A percentile compares a stretch with the other conserved stretches of the same genome.
These are phyloP conservation scores for Zophobas atratus DNA, from an alignment of 1,140 invertebrate species.

Conservation along the genomic window DNA sequence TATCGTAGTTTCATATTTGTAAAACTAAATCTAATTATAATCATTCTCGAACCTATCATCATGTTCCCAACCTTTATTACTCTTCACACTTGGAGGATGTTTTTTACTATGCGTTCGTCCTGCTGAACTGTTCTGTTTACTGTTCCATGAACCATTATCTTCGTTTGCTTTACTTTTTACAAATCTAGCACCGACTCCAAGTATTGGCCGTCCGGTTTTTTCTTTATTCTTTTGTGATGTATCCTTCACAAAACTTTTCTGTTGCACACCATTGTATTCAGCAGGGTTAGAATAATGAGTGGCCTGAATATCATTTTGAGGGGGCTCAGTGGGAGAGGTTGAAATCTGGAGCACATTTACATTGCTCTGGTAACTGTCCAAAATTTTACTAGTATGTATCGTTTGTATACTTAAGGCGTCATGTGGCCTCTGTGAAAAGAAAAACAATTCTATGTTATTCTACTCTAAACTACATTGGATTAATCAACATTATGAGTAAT, in stretches of 20 bases:
- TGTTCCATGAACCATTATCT: slow-evolving; percentile 39
- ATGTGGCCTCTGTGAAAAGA: slow-evolving; percentile 54
- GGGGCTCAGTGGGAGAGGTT: slow-evolving; percentile 49
- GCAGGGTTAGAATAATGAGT: background rate
- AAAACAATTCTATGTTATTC: background rate
- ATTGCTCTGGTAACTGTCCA: slow-evolving; percentile 60
- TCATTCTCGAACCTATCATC: slow-evolving; percentile 63
- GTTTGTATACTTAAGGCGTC: slow-evolving; percentile 58
- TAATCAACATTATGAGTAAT: too few relatives aligned
- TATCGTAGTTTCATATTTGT: background rate
- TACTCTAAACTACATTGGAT: too few relatives aligned
- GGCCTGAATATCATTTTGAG: background rate
- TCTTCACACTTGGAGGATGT: slow-evolving; percentile 27
- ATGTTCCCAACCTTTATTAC: slow-evolving; percentile 62
- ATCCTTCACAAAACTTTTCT: background rate
- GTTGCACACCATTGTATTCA: slow-evolving; percentile 10
- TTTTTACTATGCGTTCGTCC: slow-evolving; percentile 50
- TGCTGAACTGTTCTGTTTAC: slow-evolving; percentile 44
- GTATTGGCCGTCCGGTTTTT: slow-evolving; percentile 59
- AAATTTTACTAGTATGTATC: slow-evolving; percentile 53
- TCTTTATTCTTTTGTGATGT: background rate
- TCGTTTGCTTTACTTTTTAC: slow-evolving; percentile 49
- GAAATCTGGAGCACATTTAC: slow-evolving; percentile 62
- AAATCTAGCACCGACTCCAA: slow-evolving; percentile 58
- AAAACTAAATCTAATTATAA: slow-evolving; percentile 56